Conservation (phyloP, 2,113 vertebrate genomes). For the Oxyruncus cristatus region DNA sequence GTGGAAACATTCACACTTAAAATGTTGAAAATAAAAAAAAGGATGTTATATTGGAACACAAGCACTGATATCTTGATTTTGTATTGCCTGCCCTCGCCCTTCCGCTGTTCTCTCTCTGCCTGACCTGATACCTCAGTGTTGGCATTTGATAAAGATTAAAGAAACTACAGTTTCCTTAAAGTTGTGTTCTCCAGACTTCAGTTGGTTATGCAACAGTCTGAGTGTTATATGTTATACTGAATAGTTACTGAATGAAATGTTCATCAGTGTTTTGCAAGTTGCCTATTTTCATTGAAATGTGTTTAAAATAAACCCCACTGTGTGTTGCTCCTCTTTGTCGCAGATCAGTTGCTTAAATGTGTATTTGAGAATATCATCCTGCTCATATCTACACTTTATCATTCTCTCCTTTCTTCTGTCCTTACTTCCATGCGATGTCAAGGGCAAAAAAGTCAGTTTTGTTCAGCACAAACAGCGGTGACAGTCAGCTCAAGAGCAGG, state of each 20-base stretch:
- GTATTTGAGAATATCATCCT: not conserved
- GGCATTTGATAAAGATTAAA: not conserved
- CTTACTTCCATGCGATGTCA: not conserved
- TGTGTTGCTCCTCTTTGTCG: not conserved
- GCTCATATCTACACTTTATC: rapidly evolving
- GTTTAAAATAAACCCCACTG: not conserved
- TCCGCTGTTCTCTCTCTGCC: not conserved
- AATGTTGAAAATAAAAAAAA: not conserved
- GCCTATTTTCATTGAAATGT: not conserved
- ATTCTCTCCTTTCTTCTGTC: not conserved
- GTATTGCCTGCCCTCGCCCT: not conserved
- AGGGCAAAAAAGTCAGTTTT: not conserved
- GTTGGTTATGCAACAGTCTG: not conserved
- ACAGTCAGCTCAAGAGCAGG: not conserved
- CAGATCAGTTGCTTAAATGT: not conserved
- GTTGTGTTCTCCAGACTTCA: not conserved
- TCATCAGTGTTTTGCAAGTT: not conserved
- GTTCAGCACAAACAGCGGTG: not conserved
- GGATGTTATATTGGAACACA: not conserved
- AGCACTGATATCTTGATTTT: not conserved
- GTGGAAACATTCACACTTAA: not conserved
- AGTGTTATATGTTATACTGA: not conserved
- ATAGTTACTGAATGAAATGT: not conserved
- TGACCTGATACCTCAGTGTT: not conserved
- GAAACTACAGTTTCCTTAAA: not conserved